A percentile compares a stretch with the other conserved stretches of the same genome.
Conservation (phyloP, 2,113 vertebrate species). For the Pachypanchax playfairii region DNA sequence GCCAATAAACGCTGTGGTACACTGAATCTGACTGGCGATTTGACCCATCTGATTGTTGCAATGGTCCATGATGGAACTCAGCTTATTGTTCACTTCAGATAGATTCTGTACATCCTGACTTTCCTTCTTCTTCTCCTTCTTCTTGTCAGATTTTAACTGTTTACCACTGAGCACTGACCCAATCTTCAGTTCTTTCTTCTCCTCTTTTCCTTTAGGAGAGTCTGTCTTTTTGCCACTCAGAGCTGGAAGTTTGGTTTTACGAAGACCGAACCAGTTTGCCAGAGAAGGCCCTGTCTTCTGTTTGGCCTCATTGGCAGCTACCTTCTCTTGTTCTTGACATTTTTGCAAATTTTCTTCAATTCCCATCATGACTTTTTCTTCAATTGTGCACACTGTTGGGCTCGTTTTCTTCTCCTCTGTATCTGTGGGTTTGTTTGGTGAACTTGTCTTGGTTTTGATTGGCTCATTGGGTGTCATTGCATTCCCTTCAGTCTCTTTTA, state of each 20-base stretch:
- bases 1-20: slow-evolving; percentile 69
- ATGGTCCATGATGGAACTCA: slow-evolving; percentile 77
- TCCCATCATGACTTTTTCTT: slow-evolving; percentile 95
- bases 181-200: slow-evolving; percentile 87
- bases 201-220: slow-evolving; percentile 82
- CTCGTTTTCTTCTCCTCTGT: slow-evolving; percentile 68
- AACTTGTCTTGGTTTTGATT: slow-evolving; percentile 72
- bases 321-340: slow-evolving; percentile 85
- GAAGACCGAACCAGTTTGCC: slow-evolving; percentile 93
- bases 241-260: slow-evolving; percentile 88
- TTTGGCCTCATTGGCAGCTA: slow-evolving; percentile 77
- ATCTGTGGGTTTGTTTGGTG: slow-evolving; percentile 36
- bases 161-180: slow-evolving; percentile 84
- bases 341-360: slow-evolving; percentile 92
- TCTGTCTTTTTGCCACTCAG: slow-evolving; percentile 84
- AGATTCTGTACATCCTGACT: slow-evolving; percentile 78
- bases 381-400: slow-evolving; percentile 83
- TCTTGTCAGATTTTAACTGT: slow-evolving; percentile 84
- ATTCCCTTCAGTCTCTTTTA: slow-evolving; percentile 56
- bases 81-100: slow-evolving; percentile 62
- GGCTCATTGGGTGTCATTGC: slow-evolving; percentile 47
- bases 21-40: slow-evolving; percentile 72
- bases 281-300: slow-evolving; percentile 85
- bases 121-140: slow-evolving; percentile 86
- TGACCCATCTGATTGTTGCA: slow-evolving; percentile 78